Evolutionary conservation across 37 sponge, comb jelly and placozoan species (phyloP), one percentile per base, ranked within the genome.

Genomic region (Bolinopsis microptera): DNA sequence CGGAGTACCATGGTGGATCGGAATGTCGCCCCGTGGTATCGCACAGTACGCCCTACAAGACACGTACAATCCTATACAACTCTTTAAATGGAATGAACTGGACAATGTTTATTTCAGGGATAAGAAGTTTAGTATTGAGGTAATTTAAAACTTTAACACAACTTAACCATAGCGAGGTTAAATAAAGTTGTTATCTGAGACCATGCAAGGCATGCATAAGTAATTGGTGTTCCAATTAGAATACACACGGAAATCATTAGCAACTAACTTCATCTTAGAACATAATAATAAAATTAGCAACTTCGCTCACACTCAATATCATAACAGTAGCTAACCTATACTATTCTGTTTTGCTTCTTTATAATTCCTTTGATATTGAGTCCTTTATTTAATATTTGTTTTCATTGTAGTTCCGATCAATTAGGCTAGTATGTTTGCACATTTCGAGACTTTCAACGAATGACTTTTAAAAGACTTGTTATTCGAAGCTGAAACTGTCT

Each of bases 31-130:
- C 5, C 82, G 38, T 8, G 82, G 82, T 80, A 80, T 80, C 24
- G 82, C 82, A 1, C 82, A 80, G 82, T 80, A 80, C 82, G 30
- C 82, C 8, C 35, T 80, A 24, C 82, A 80, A 22, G 82, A 80
- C 38, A 80, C 82, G 5, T 80, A 80, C 38, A 80, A 80, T 35
- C 37, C 82, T 8, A 30, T 80, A 21, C 82, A 80, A 37, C 38
- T 80, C 23, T 80, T 80, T 30, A 80, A 80, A 34, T 80, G 82
- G 82, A 80, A 80, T 34, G 82, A 80, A 35, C 82, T 80, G 38
- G 82, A 80, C 23, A 80, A 80, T 22, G 82, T 80, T 24, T 80
- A 80, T 37, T 80, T 80, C 37, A 32, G 82, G 38, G 82, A 80
- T 37, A 80, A 80, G 82, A 80, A 80, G 38, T 80, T 80, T 22